Evolutionary conservation across 2,888 invertebrate genomes (phyloP).

Genomic region (Pterobdella sp.): DNA sequence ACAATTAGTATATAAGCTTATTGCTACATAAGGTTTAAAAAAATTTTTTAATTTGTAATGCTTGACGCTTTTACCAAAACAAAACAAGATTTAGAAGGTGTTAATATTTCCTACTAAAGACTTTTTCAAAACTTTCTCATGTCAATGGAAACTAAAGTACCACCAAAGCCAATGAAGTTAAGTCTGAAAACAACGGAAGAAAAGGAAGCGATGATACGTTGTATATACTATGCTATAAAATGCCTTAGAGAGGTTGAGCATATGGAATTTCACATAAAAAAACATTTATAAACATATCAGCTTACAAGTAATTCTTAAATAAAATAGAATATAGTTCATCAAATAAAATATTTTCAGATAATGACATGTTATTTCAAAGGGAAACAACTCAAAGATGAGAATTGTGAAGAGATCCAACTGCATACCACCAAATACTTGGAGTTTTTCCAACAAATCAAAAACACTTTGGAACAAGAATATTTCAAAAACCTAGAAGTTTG

Average conservation of each 20-base stretch:
- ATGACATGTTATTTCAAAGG: neutral
- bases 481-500: neutral
- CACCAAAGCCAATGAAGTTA: neutral
- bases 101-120: too few species aligned
- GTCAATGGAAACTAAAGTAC: too few species aligned
- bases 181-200: neutral
- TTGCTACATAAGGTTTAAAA: too few species aligned
- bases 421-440: neutral
- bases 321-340: too few species aligned
- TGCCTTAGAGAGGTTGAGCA: neutral
- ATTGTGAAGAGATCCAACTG: neutral
- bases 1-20: too few species aligned
- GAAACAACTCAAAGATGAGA: neutral
- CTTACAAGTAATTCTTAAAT: too few species aligned
- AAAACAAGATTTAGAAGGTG: too few species aligned
- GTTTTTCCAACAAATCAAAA: neutral
- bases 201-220: constrained; percentile 1
- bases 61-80: too few species aligned
- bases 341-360: neutral
- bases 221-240: neutral
- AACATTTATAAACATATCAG: neutral
- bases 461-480: neutral
- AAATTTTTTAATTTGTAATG: too few species aligned
- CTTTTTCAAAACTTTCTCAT: too few species aligned
- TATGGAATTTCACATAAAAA: neutral